Evolutionary conservation across 2,888 invertebrate species (phyloP), one percentile per base, ranked within the genome.

Genomic region (Antheraea yamamai): DNA sequence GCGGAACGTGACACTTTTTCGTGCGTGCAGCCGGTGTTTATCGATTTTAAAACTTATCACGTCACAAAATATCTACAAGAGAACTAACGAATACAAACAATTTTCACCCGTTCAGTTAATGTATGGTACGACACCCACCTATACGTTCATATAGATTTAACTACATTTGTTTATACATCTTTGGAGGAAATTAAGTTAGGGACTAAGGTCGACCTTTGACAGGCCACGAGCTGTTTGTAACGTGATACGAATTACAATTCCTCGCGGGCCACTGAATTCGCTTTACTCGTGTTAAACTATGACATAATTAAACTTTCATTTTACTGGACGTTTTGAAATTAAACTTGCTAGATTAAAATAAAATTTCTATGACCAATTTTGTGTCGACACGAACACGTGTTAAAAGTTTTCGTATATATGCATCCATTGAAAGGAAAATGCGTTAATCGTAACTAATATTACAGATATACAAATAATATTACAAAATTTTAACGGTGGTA

Each of bases 101-200:
- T 58, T 6, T n/a, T 23, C 58, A 58, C n/a, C n/a, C n/a, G 20
- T n/a, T 10, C 58, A 64, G 23, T 26, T 64, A 23, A 64, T 64
- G 58, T 58, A 58, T 58, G 20, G 26, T 4, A 14, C 3, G 64
- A 64, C 16, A 64, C 26, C 1, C 64, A 35, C 20, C 39, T 39
- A 6, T 18, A 35, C 35, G 14, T 30, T 66, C 16, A 39, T 68
- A 35, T 18, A 20, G 39, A 68, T 68, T 30, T 68, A 68, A 35
- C 30, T 35, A 68, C 68, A 39, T 78, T 80, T 76, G 77, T 76
- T 76, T 73, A 72, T 58, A 72, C 61, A 72, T 76, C 76, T 78
- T 77, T 78, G 73, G 26, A 73, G 75, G 64, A 76, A 77, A 83
- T 81, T 78, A 76, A 81, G 81, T 84, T 77, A 78, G 70, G 75